A percentile compares a stretch with the other conserved stretches of the same genome.
Evolutionary conservation across 2,113 vertebrate species (phyloP).

Genomic region (Beaufortia kweichowensis): DNA sequence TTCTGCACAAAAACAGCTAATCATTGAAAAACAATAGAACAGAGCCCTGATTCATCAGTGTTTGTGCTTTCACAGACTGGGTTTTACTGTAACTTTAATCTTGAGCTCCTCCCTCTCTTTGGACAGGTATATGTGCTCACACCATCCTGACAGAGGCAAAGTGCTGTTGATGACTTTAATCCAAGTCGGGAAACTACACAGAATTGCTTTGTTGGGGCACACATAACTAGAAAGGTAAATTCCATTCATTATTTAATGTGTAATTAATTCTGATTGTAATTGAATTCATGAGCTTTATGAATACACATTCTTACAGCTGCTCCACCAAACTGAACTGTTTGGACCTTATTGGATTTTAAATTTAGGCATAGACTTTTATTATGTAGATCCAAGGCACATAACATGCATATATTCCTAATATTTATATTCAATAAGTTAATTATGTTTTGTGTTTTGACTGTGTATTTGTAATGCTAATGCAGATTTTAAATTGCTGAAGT

Average conservation of each 20-base stretch:
- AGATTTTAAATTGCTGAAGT: conserved; percentile 16
- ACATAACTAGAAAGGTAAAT: conserved; percentile 39
- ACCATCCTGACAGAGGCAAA: conserved; percentile 4
- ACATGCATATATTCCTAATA: neutral
- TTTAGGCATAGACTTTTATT: neutral
- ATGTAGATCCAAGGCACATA: neutral
- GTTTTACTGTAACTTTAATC: neutral
- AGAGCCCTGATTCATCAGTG: neutral
- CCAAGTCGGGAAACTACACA: conserved; percentile 42
- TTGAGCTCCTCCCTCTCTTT: conserved; percentile 62
- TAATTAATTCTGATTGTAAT: no score
- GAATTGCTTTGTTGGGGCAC: conserved; percentile 3
- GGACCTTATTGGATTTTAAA: no score
- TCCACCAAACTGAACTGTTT: no score
- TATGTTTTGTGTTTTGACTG: neutral
- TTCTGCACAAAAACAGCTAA: conserved; percentile 5
- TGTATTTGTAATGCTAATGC: conserved; percentile 16
- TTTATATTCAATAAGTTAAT: neutral
- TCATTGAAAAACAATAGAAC: conserved; percentile 31
- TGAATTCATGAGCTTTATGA: neutral
- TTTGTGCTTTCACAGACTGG: neutral
- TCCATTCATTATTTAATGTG: no score
- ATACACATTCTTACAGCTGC: no score
- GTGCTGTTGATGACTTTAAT: conserved; percentile 24
- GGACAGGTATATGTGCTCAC: conserved; percentile 42